Conservation (phyloP, 1,140 invertebrate species). For the Sinonovacula constricta region DNA sequence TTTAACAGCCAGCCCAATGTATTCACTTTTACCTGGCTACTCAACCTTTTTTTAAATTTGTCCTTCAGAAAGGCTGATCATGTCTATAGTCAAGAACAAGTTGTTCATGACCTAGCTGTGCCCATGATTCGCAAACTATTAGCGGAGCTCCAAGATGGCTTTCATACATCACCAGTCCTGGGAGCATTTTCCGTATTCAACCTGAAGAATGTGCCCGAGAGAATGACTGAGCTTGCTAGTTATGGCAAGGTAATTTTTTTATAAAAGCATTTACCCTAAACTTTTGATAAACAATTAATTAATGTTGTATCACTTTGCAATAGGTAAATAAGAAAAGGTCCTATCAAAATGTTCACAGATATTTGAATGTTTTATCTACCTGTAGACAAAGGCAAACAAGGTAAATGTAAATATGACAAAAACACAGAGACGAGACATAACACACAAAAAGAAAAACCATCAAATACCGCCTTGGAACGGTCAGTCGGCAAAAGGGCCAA, state of each 20-base stretch:
- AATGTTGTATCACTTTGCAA: neutral
- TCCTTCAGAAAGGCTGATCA: too few relatives aligned
- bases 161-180: constrained; percentile 12
- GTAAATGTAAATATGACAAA: too few relatives aligned
- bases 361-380: too few relatives aligned
- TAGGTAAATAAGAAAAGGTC: neutral
- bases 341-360: neutral
- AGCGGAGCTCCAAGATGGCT: constrained; percentile 10
- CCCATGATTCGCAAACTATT: constrained; percentile 13
- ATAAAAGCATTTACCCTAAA: neutral
- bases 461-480: too few relatives aligned
- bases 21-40: too few relatives aligned
- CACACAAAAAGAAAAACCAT: too few relatives aligned
- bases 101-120: constrained; percentile 2
- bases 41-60: too few relatives aligned
- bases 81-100: constrained; percentile 6
- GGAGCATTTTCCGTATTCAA: constrained; percentile 18
- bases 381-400: too few relatives aligned
- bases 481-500: too few relatives aligned
- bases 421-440: too few relatives aligned
- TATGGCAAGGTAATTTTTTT: neutral
- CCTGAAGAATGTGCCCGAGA: neutral
- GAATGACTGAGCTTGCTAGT: neutral
- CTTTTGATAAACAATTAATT: neutral
- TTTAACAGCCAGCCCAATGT: constrained; percentile 7